These are phyloP conservation scores for Melospiza melodia DNA, from an alignment of 2,113 vertebrate species.

Conservation along the genomic window DNA sequence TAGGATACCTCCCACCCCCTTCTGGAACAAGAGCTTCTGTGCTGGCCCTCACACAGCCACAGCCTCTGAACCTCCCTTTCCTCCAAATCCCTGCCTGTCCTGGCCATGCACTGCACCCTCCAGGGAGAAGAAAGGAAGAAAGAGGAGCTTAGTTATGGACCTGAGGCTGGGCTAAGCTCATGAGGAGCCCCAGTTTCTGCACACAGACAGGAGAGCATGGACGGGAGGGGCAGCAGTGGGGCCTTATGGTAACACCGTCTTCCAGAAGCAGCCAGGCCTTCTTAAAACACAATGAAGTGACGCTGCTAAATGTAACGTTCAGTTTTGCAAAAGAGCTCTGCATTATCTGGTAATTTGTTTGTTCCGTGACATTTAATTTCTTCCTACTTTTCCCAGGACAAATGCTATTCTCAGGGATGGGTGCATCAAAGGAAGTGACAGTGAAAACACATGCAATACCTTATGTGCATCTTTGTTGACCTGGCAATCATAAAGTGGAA, in stretches of 20 bases:
- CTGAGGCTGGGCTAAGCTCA: not conserved
- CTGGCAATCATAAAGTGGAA: not conserved
- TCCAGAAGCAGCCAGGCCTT: not conserved
- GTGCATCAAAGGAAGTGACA: not conserved
- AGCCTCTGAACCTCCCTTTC: not conserved
- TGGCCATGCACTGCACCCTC: not conserved
- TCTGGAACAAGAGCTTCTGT: not conserved
- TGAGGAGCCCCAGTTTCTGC: not conserved
- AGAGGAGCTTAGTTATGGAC: not conserved
- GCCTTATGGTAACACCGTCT: fast-evolving
- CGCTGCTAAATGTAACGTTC: not conserved
- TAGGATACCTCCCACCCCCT: not conserved
- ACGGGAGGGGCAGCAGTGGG: not conserved
- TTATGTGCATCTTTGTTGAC: not conserved
- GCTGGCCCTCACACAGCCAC: too few relatives aligned
- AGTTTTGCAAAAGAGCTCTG: not conserved
- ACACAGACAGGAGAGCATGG: not conserved
- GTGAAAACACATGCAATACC: not conserved
- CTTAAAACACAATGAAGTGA: not conserved
- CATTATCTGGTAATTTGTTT: not conserved
- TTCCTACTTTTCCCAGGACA: not conserved
- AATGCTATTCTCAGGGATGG: not conserved
- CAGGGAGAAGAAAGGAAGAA: not conserved
- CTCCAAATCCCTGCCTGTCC: not conserved
- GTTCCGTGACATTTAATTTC: not conserved